phyloP scores from a whole-genome alignment of 2,888 invertebrate species.

The Thymelicus lineola region DNA sequence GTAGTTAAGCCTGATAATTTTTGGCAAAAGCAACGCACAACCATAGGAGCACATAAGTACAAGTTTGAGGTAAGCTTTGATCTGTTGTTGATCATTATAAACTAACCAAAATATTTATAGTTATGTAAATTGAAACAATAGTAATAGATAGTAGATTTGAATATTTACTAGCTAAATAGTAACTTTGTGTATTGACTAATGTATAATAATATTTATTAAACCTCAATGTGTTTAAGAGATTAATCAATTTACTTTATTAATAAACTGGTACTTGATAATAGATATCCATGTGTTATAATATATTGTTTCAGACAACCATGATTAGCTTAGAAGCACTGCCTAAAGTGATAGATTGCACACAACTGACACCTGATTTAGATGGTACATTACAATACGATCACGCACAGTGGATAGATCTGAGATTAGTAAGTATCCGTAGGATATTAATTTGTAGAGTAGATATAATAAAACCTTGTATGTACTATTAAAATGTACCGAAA shows the following conservation, averaged over 20 bases:
- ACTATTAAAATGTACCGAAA: too few species aligned
- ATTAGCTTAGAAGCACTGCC: conserved; percentile 97
- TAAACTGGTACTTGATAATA: not conserved
- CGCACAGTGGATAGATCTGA: conserved; percentile 97
- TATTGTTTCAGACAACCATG: conserved; percentile 93
- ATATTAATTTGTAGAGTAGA: not conserved
- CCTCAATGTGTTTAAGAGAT: conserved; percentile 18
- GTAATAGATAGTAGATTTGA: not conserved
- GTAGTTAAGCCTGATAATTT: conserved; percentile 99
- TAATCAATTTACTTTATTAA: conserved; percentile 3
- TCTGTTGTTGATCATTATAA: not conserved
- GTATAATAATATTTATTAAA: conserved; percentile 20
- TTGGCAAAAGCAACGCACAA: conserved; percentile 99
- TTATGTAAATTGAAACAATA: not conserved
- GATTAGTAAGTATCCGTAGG: conserved; percentile 84
- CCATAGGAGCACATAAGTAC: conserved; percentile 98
- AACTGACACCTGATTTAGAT: conserved; percentile 97
- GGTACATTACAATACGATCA: conserved; percentile 98
- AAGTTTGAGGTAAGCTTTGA: conserved; percentile 94
- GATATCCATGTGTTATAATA: conserved; percentile 27
- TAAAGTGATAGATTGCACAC: conserved; percentile 96
- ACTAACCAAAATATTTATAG: not conserved
- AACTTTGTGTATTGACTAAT: conserved; percentile 16
- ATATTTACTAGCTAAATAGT: conserved; percentile 12
- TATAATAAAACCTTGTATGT: not conserved